phyloP scores from a whole-genome alignment of 1,140 invertebrate genomes.

The Drosophila sucinea region DNA sequence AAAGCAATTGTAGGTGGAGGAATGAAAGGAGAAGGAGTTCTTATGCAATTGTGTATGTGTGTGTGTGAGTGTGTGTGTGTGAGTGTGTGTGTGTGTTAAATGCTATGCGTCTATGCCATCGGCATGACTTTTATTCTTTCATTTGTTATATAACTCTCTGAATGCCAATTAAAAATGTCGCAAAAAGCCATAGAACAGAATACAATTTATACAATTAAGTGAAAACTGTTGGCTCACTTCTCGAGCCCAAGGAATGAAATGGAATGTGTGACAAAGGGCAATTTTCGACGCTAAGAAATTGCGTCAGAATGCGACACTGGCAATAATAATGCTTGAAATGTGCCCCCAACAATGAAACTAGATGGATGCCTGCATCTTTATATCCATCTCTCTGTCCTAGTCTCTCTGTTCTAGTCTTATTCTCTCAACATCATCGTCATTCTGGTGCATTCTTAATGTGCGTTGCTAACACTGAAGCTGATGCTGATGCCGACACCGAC shows the following conservation, averaged over 20 bases:
- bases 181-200: conserved; percentile 32
- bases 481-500: background rate
- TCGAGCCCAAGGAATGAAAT: conserved; percentile 32
- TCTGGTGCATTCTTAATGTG: conserved; percentile 70
- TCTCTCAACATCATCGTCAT: conserved; percentile 18
- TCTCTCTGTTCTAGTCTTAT: background rate
- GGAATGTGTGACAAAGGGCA: conserved; percentile 20
- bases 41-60: background rate
- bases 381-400: conserved; percentile 1
- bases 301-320: conserved; percentile 65
- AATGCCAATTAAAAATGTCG: conserved; percentile 51
- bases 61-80: background rate
- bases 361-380: background rate
- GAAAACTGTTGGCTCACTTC: conserved; percentile 22
- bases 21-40: background rate
- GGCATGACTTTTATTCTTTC: conserved; percentile 44
- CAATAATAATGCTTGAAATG: conserved; percentile 32
- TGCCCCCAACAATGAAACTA: conserved; percentile 13
- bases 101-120: conserved; percentile 35
- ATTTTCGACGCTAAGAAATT: conserved; percentile 47
- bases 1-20: background rate
- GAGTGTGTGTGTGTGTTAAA: background rate
- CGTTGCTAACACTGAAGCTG: conserved; percentile 30
- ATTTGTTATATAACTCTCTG: conserved; percentile 31
- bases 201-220: conserved; percentile 68